These are phyloP conservation scores for Aselliscus stoliczkanus DNA, from an alignment of 2,797 vertebrate species.

Conservation along the genomic window DNA sequence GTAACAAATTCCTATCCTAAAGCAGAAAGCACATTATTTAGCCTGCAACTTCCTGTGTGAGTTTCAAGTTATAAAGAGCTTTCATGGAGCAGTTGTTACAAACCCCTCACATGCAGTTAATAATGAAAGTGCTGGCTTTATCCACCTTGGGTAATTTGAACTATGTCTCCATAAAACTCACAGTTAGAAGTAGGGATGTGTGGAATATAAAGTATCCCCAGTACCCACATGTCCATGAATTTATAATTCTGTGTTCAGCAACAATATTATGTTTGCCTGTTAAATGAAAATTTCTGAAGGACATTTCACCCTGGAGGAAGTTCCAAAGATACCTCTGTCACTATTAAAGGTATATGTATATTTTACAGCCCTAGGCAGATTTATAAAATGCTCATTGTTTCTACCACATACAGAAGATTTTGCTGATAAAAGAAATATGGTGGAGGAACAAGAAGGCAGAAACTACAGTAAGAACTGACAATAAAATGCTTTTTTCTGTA, in stretches of 20 bases:
- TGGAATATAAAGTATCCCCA: constrained; percentile 74
- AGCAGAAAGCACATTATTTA: constrained; percentile 19
- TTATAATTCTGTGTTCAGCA: constrained; percentile 75
- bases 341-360: constrained; percentile 68
- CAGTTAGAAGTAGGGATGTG: constrained; percentile 58
- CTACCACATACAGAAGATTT: constrained; percentile 47
- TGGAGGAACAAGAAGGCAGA: constrained; percentile 50
- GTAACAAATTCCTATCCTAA: constrained; percentile 15
- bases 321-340: constrained; percentile 66
- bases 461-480: neutral
- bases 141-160: constrained; percentile 56
- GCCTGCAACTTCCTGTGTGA: constrained; percentile 37
- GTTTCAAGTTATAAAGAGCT: constrained; percentile 48
- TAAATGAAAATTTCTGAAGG: constrained; percentile 72
- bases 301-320: constrained; percentile 70
- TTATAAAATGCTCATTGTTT: constrained; percentile 63
- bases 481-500: neutral
- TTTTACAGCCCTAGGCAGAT: constrained; percentile 71
- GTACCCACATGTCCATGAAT: constrained; percentile 70
- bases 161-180: constrained; percentile 72
- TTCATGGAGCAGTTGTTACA: constrained; percentile 50
- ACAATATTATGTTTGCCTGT: constrained; percentile 69
- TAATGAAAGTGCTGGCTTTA: constrained; percentile 71
- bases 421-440: constrained; percentile 68
- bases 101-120: constrained; percentile 69